Base-by-base conservation (phyloP, 2,797 vertebrate species). In the Crocidura indochinensis region DNA sequence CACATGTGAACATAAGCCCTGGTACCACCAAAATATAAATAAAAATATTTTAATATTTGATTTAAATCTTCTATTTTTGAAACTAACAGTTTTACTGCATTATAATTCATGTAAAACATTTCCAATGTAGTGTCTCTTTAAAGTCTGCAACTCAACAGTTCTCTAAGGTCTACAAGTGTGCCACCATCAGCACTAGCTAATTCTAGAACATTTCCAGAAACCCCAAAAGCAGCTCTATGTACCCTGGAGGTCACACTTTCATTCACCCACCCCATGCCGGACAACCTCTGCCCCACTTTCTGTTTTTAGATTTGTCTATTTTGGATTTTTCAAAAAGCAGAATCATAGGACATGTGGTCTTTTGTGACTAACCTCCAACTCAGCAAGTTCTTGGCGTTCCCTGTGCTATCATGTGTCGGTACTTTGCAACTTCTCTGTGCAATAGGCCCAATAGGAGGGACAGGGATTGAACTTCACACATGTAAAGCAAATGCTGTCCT, bases 1-100 rank as follows among this genome's bases (percentile, higher is more conserved):
- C 38, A 38, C 38, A 38, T 38, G 38, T 38, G 38, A 38, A 38
- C 2, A 5, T 38, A 38, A 38, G 38, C 38, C 38, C 38, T 38
- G 5, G 38, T 38, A 38, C 38, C 38, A 38, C 38, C 38, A 38
- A 38, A 38, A 38, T 38, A 5, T 38, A 38, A 38, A 38, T 38
- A 38, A 38, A 38, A 38, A 38, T 38, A 5, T 38, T 38, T 38
- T 38, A 38, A 38, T 38, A 38, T 38, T 38, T 38, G 38, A 38
- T 38, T 38, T 53, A 53, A 53, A 53, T 53, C 14, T 17, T 53
- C 51, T 53, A 53, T 53, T 53, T 53, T 14, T 53, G 17, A 53
- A 76, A 82, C 68, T 47, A 87, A 74, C 44, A 73, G 81, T 10
- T 87, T 87, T 81, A 31, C 53, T 79, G 8, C 8, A 14, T 11